These are phyloP conservation scores for Lagopus leucura DNA, from an alignment of 2,113 vertebrate species.

Conservation along the genomic window DNA sequence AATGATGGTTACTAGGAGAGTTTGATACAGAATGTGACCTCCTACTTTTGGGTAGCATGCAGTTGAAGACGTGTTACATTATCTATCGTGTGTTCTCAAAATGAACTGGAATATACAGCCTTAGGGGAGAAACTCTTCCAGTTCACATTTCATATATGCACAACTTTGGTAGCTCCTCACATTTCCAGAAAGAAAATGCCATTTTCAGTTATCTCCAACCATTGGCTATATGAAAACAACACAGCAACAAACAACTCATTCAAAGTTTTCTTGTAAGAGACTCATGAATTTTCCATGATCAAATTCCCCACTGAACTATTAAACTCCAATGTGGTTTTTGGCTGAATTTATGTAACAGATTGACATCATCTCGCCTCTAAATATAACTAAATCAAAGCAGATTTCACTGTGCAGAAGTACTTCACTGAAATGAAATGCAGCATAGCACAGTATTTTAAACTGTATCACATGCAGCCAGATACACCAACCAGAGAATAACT, in stretches of 20 bases:
- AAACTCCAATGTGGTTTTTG: constrained; percentile 57
- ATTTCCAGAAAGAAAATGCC: constrained; percentile 28
- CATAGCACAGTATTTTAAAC: background rate
- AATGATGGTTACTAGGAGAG: too few relatives aligned
- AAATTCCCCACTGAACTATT: constrained; percentile 58
- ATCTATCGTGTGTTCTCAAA: background rate
- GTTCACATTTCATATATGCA: fast-evolving
- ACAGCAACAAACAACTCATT: constrained; percentile 52
- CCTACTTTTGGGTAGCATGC: background rate
- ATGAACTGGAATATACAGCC: background rate
- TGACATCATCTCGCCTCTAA: constrained; percentile 60
- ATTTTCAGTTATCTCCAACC: background rate
- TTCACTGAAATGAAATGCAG: background rate
- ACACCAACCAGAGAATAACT: background rate
- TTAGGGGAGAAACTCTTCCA: background rate
- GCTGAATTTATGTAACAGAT: constrained; percentile 52
- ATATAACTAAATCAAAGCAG: constrained; percentile 52
- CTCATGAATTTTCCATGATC: constrained; percentile 67
- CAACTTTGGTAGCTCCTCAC: background rate
- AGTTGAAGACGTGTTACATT: background rate
- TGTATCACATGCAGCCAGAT: background rate
- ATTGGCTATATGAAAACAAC: constrained; percentile 3
- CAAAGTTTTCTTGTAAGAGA: constrained; percentile 46
- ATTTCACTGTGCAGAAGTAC: constrained; percentile 30
- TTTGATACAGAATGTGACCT: background rate